These are phyloP conservation scores for Bellardia bayeri DNA, from an alignment of 2,888 invertebrate genomes.

Conservation along the genomic window DNA sequence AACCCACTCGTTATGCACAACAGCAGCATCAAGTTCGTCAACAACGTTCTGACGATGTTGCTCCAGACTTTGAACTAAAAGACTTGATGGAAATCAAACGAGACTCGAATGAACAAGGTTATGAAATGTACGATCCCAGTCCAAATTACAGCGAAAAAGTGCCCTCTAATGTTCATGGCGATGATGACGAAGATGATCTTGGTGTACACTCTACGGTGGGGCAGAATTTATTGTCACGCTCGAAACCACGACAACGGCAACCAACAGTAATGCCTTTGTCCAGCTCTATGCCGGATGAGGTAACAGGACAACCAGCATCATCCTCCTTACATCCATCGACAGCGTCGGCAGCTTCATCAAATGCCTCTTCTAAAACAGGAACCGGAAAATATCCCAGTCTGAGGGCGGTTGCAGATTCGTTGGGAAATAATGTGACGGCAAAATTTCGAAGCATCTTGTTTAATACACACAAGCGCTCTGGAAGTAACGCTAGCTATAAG, in stretches of 20 bases:
- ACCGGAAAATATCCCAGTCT: slow-evolving; percentile 78
- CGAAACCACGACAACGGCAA: slow-evolving; percentile 65
- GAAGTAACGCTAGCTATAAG: slow-evolving; percentile 80
- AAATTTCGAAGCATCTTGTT: slow-evolving; percentile 79
- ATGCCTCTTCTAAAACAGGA: slow-evolving; percentile 77
- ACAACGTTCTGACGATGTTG: slow-evolving; percentile 72
- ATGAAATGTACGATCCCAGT: slow-evolving; percentile 81
- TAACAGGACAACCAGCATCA: slow-evolving; percentile 72
- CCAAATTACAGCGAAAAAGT: slow-evolving; percentile 79
- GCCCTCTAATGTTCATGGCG: slow-evolving; percentile 74
- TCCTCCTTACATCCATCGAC: slow-evolving; percentile 79
- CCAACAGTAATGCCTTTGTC: slow-evolving; percentile 79
- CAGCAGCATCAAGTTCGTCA: slow-evolving; percentile 58
- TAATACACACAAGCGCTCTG: slow-evolving; percentile 79
- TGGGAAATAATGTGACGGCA: slow-evolving; percentile 76
- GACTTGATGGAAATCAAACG: slow-evolving; percentile 57
- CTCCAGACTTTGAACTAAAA: slow-evolving; percentile 77
- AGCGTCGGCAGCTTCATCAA: slow-evolving; percentile 81
- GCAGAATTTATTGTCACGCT: slow-evolving; percentile 78
- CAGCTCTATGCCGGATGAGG: slow-evolving; percentile 81
- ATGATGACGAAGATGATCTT: slow-evolving; percentile 74
- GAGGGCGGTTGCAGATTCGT: slow-evolving; percentile 79
- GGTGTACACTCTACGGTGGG: slow-evolving; percentile 77
- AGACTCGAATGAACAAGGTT: slow-evolving; percentile 78
- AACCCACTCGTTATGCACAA: slow-evolving; percentile 66